These are phyloP conservation scores for Thera britannica DNA, from an alignment of 2,888 invertebrate genomes.

Conservation along the genomic window DNA sequence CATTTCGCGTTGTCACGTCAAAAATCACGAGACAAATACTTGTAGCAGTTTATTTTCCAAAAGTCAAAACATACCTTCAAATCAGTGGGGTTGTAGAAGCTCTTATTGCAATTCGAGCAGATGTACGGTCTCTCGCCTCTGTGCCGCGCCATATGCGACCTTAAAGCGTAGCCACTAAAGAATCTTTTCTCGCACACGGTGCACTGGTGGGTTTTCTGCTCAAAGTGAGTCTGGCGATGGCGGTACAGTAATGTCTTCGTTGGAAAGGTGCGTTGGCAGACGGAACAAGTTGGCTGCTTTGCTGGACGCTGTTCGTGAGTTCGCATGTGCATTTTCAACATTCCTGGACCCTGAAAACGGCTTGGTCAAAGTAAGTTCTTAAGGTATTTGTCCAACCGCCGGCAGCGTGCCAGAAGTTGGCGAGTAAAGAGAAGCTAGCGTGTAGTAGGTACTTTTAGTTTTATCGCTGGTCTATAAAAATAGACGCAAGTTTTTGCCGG, in stretches of 20 bases:
- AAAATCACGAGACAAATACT: neutral
- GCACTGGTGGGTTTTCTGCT: constrained; percentile 80
- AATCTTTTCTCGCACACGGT: constrained; percentile 80
- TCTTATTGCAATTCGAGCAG: constrained; percentile 84
- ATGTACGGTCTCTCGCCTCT: constrained; percentile 81
- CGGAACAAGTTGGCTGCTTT: constrained; percentile 85
- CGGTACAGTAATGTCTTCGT: constrained; percentile 86
- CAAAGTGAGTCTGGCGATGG: constrained; percentile 86
- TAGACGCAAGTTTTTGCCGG: too few species aligned
- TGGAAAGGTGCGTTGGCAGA: constrained; percentile 85
- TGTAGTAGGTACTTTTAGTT: too few species aligned
- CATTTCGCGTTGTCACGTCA: too few species aligned
- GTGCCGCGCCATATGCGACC: constrained; percentile 81
- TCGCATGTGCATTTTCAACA: constrained; percentile 88
- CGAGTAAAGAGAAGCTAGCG: too few species aligned
- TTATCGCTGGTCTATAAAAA: too few species aligned
- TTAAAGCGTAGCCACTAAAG: constrained; percentile 78
- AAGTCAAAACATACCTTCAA: constrained; percentile 73
- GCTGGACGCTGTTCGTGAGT: constrained; percentile 85
- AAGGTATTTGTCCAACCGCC: too few species aligned
- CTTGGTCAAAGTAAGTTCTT: neutral
- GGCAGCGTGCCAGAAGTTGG: too few species aligned
- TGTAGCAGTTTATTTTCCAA: neutral
- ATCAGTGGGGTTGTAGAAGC: constrained; percentile 84
- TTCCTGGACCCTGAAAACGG: constrained; percentile 82